phyloP scores from a whole-genome alignment of 2,888 invertebrate genomes.

The Abscondita cerata region DNA sequence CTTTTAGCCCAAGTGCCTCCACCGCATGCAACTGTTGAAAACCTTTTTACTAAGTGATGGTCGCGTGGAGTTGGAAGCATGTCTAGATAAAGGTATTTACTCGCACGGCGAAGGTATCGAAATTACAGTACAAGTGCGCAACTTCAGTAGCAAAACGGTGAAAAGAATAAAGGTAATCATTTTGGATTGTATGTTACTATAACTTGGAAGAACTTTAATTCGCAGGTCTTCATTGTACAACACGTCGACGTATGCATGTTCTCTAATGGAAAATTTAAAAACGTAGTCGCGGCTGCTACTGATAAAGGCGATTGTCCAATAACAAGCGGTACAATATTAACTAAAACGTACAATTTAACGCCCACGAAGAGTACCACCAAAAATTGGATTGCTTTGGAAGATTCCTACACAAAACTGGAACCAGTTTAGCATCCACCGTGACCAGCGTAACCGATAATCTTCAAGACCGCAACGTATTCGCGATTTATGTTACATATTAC shows the following conservation, averaged over 20 bases:
- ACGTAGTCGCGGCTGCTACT: constrained; percentile 78
- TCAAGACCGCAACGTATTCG: constrained; percentile 85
- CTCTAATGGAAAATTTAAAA: constrained; percentile 93
- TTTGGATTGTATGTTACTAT: too few relatives aligned
- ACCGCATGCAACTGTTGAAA: constrained; percentile 76
- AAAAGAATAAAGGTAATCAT: constrained; percentile 77
- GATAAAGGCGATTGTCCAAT: constrained; percentile 71
- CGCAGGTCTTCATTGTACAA: constrained; percentile 85
- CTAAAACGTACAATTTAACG: constrained; percentile 69
- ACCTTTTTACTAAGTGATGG: constrained; percentile 89
- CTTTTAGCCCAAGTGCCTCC: constrained; percentile 61
- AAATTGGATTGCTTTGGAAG: constrained; percentile 92
- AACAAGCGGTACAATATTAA: constrained; percentile 68
- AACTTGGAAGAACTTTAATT: too few relatives aligned
- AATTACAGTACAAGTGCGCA: constrained; percentile 76
- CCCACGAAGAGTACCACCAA: constrained; percentile 83
- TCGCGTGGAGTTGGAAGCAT: constrained; percentile 78
- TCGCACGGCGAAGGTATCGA: constrained; percentile 82
- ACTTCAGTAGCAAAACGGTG: constrained; percentile 85
- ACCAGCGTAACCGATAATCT: constrained; percentile 61
- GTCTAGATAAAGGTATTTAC: constrained; percentile 82
- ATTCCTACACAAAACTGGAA: constrained; percentile 74
- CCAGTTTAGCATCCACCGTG: constrained; percentile 66
- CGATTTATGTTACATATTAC: constrained; percentile 90
- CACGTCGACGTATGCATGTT: constrained; percentile 95